Percentiles rank a stretch among this genome's conserved stretches.
Evolutionary conservation across 2,797 vertebrate species (phyloP).

Genomic region (Danio jaintianensis): DNA sequence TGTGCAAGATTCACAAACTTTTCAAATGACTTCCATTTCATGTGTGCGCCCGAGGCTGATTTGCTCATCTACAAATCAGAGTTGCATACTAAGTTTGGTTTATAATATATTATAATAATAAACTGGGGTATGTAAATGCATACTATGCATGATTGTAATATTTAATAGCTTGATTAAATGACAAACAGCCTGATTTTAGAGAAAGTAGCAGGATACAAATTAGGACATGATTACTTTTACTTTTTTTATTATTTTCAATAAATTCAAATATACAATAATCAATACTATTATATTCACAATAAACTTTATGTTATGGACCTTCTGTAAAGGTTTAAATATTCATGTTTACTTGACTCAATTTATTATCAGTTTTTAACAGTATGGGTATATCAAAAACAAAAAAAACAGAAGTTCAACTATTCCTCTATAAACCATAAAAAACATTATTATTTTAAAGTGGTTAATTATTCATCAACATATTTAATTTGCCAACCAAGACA

Average conservation of each 20-base stretch:
- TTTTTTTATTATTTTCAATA: neutral
- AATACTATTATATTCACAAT: neutral
- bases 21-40: constrained; percentile 32
- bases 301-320: neutral
- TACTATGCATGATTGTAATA: neutral
- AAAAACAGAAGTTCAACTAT: neutral
- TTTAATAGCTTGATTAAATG: neutral
- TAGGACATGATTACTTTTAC: neutral
- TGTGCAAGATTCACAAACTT: constrained; percentile 43
- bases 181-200: neutral
- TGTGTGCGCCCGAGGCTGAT: constrained; percentile 13
- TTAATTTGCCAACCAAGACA: too few species aligned
- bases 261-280: neutral
- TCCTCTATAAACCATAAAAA: neutral
- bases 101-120: neutral
- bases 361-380: too few species aligned
- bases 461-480: too few species aligned
- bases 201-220: neutral
- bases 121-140: neutral
- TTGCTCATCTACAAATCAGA: constrained; percentile 26
- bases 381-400: too few species aligned
- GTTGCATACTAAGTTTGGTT: neutral
- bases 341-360: neutral
- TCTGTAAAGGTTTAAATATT: neutral
- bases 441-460: too few species aligned